Percentiles rank a stretch among this genome's conserved stretches.
phyloP scores from a whole-genome alignment of 2,888 invertebrate genomes.

The Campoletis raptor region DNA sequence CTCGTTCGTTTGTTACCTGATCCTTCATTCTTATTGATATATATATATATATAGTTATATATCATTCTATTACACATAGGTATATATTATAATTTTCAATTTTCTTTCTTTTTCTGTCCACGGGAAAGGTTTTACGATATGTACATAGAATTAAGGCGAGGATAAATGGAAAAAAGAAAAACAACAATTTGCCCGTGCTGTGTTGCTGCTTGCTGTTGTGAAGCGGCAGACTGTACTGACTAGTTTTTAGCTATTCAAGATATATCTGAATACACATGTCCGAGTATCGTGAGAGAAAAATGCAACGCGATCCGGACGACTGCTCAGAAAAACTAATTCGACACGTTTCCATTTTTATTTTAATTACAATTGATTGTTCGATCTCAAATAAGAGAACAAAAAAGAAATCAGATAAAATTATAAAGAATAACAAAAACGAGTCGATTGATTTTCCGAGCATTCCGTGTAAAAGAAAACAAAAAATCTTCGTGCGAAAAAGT shows the following conservation, averaged over 20 bases:
- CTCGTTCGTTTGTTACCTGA: constrained; percentile 59
- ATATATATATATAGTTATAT: constrained; percentile 31
- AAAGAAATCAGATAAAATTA: background rate
- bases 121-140: constrained; percentile 54
- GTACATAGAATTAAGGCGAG: constrained; percentile 58
- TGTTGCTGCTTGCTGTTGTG: constrained; percentile 60
- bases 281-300: constrained; percentile 17
- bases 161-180: constrained; percentile 6
- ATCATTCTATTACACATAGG: constrained; percentile 12
- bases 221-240: constrained; percentile 67
- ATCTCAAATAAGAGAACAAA: background rate
- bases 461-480: background rate
- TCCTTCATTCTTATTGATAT: constrained; percentile 45
- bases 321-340: constrained; percentile 29
- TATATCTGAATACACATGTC: constrained; percentile 20
- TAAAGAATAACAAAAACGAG: background rate
- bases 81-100: constrained; percentile 38
- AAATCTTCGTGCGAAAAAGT: constrained; percentile 30
- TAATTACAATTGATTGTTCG: constrained; percentile 24
- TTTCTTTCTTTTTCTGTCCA: constrained; percentile 49
- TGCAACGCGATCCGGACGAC: constrained; percentile 8
- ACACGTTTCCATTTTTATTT: constrained; percentile 21
- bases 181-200: constrained; percentile 62
- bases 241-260: constrained; percentile 66
- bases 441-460: constrained; percentile 37